Evolutionary conservation across 2,113 vertebrate species (phyloP), one percentile per base, ranked within the genome.

Genomic region (Bujurquina vittata): DNA sequence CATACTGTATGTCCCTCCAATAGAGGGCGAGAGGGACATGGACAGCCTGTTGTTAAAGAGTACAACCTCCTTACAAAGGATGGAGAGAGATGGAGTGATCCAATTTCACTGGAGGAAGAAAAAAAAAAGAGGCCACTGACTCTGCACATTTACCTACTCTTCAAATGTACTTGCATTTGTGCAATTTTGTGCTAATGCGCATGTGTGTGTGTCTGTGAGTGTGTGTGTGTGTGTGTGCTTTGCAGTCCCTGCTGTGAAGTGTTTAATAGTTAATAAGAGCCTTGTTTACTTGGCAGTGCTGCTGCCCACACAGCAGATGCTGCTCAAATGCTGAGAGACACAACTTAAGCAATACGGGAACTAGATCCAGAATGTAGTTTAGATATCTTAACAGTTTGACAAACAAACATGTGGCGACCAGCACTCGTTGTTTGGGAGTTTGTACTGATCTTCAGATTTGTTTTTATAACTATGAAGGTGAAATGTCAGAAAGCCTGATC

Each of bases 231-330:
- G 40, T 49, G 73, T 49, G 58, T 82, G 73, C 49, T 72, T 74
- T 81, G 79, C 14, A 22, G 78, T 61, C 80, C 79, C 83, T 80
- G 62, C 83, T 76, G 81, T 77, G 78, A 83, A 75, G 85, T 91
- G 84, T 93, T 94, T 82, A 93, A 94, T 94, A 92, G 73, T 94
- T 94, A 87, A 94, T 94, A 90, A 89, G 89, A 86, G 79, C 52
- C 75, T 75, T 92, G 88, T 94, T 94, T 92, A 91, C 91, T 94
- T 89, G 87, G 91, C 86, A 87, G 69, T 26, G 81, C 78, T 81
- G 73, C 46, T 88, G 89, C 86, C 81, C 82, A 88, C 90, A 83
- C 91, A 90, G 91, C 93, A 92, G 86, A 89, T 84, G 67, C 73
- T 86, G 54, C 78, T 89, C 73, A 72, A 85, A 84, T 79, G 86